Evolutionary conservation across 2,888 invertebrate genomes (phyloP), one percentile per base, ranked within the genome.

Genomic region (Sarcophaga rosellei): DNA sequence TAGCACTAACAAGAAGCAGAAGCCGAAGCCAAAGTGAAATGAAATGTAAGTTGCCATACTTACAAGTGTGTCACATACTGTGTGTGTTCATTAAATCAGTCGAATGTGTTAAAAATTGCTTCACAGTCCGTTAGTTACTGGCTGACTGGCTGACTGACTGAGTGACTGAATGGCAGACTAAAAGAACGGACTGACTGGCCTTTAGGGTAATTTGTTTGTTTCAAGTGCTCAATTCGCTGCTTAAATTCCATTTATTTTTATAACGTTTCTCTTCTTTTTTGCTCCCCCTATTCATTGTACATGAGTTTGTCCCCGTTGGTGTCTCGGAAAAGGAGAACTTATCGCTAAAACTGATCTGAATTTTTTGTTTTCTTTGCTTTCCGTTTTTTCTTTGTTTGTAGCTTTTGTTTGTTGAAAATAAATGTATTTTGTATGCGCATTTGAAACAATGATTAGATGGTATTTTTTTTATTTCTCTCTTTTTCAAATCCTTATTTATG

Each of bases 171-270:
- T 17, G 53, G 17, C 53, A 4, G 53, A 1, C 53, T 35, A 35
- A 35, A 35, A 2, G 35, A 10, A 35, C 35, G 35, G 53, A 53
- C 53, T 77, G 35, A 53, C 82, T 81, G 69, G 76, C 84, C 78
- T 84, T 84, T 57, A 85, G 85, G 76, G 88, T 86, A 87, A 88
- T 88, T 88, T 88, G 76, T 83, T 90, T 91, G 76, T 83, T 90
- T 91, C 90, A 90, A 92, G 92, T 91, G 91, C 90, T 90, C 91
- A 91, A 90, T 90, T 90, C 89, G 89, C 89, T 88, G 89, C 88
- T 72, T 86, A 77, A 88, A 85, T 88, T 88, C 87, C 88, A 88
- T 86, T 89, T 88, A 87, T 87, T 88, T 86, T 75, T 75, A 61
- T 45, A 53, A 21, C n/a, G 62, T 65, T 53, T 53, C 17, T 53